These are phyloP conservation scores for Microplitis deprimator DNA, from an alignment of 2,888 invertebrate species.

Conservation along the genomic window DNA sequence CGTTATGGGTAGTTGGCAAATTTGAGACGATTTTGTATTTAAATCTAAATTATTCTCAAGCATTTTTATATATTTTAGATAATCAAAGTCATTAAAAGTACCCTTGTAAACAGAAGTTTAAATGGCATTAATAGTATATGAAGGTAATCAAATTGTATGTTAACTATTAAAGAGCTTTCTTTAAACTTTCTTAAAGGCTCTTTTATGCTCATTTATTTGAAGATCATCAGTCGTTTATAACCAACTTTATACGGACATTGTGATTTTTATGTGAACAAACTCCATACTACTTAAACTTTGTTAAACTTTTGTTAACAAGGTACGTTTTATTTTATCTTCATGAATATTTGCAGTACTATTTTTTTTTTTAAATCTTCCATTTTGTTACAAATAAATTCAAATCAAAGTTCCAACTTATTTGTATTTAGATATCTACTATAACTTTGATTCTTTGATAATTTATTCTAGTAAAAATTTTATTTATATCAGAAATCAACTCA, in stretches of 20 bases:
- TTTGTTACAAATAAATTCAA: background rate
- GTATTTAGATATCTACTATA: too few species aligned
- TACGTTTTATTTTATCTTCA: background rate
- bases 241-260: background rate
- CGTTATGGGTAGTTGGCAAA: background rate
- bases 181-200: background rate
- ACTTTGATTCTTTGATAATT: too few species aligned
- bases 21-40: background rate
- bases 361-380: background rate
- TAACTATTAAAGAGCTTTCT: background rate
- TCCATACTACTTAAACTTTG: background rate
- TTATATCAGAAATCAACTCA: too few species aligned
- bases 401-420: too few species aligned
- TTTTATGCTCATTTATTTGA: background rate
- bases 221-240: background rate
- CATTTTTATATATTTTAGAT: background rate
- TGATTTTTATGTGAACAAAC: background rate
- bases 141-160: background rate
- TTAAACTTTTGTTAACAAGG: background rate
- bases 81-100: background rate
- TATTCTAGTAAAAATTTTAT: too few species aligned
- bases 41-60: background rate
- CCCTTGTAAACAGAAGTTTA: background rate
- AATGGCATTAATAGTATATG: background rate
- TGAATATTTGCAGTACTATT: background rate